Conservation (phyloP, 2,888 invertebrate genomes). For the Altica lythri region DNA sequence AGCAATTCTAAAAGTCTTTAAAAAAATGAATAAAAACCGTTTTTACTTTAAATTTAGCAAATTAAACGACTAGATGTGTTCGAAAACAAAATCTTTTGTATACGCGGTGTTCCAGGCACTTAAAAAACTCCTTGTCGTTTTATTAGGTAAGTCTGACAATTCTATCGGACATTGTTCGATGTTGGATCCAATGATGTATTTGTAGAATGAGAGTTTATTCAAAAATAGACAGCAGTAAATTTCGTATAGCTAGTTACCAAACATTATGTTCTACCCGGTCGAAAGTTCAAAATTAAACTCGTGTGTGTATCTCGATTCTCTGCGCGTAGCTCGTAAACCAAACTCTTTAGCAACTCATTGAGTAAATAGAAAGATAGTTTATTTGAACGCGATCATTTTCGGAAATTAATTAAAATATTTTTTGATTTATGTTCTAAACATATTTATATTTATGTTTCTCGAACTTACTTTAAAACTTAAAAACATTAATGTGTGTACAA, state of each 20-base stretch:
- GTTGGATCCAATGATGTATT: conserved; percentile 8
- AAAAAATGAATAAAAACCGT: no score
- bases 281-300: conserved; percentile 30
- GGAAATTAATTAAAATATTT: background rate
- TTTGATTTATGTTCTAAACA: conserved; percentile 5
- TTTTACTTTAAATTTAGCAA: no score
- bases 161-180: background rate
- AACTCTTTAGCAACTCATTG: conserved; percentile 24
- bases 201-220: conserved; percentile 37
- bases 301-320: conserved; percentile 27
- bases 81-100: no score
- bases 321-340: conserved; percentile 30
- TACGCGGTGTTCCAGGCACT: no score
- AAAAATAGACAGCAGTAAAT: conserved; percentile 41
- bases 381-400: background rate
- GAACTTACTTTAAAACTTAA: no score
- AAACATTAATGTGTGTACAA: no score
- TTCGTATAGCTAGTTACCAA: conserved; percentile 36
- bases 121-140: no score
- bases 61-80: no score
- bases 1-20: no score
- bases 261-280: conserved; percentile 27
- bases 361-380: conserved; percentile 12
- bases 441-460: no score
- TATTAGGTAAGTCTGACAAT: no score